Conservation (phyloP, 2,113 vertebrate genomes). For the Cochlearius cochlearius region DNA sequence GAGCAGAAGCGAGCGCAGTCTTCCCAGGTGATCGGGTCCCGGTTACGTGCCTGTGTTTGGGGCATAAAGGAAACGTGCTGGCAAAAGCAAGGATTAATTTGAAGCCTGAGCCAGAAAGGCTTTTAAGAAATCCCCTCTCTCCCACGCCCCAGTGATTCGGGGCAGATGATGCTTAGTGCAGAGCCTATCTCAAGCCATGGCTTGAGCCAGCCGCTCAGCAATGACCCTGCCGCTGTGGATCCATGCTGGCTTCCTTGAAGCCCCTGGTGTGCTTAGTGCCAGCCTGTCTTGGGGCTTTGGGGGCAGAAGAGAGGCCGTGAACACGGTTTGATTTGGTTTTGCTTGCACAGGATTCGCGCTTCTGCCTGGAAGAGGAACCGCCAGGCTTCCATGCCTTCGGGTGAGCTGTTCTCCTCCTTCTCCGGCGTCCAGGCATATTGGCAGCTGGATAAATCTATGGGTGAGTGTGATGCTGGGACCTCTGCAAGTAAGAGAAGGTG, state of each 20-base stretch:
- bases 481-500: accelerated
- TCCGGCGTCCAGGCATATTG: no score
- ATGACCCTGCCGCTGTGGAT: no score
- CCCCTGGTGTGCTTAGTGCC: not conserved
- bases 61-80: not conserved
- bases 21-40: not conserved
- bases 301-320: no score
- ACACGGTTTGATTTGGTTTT: not conserved
- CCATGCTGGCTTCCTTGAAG: not conserved
- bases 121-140: not conserved
- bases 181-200: not conserved
- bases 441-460: no score
- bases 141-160: not conserved
- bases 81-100: not conserved
- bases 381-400: not conserved
- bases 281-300: accelerated
- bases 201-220: not conserved
- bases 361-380: not conserved
- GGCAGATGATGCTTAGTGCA: not conserved
- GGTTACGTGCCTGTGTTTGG: not conserved
- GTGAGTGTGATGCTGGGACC: not conserved
- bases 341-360: not conserved
- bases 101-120: not conserved
- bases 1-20: no score
- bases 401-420: not conserved